Percentiles rank a stretch among this genome's conserved stretches.
These are phyloP conservation scores for Steinernema carpocapsae DNA, from an alignment of 2,888 invertebrate species.

Conservation along the genomic window DNA sequence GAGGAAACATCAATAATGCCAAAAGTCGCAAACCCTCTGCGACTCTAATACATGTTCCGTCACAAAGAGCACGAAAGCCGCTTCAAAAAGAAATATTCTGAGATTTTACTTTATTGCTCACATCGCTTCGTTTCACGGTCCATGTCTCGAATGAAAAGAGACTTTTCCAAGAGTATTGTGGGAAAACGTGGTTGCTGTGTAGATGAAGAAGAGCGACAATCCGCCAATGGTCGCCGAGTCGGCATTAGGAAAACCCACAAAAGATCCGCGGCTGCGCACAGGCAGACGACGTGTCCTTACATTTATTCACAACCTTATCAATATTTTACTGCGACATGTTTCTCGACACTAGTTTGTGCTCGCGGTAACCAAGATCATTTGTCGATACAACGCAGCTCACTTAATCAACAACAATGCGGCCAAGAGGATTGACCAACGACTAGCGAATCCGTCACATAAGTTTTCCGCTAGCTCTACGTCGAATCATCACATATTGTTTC, in stretches of 20 bases:
- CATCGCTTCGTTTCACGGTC: neutral
- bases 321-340: constrained; percentile 8
- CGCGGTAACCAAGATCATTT: neutral
- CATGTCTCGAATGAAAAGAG: no score
- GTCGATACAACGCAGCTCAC: neutral
- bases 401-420: neutral
- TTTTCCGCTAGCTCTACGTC: no score
- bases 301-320: constrained; percentile 16
- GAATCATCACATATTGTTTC: no score
- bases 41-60: constrained; percentile 21
- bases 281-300: neutral
- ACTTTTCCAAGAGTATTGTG: no score
- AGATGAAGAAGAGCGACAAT: no score
- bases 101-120: neutral
- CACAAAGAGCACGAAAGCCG: constrained; percentile 25
- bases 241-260: no score
- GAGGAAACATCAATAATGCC: constrained; percentile 33
- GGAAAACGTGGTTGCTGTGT: no score
- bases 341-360: neutral
- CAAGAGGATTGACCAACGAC: no score
- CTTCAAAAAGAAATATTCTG: neutral
- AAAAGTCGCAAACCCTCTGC: constrained; percentile 27
- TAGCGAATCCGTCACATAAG: no score
- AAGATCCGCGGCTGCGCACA: no score
- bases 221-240: no score